phyloP scores from a whole-genome alignment of 2,888 invertebrate genomes.

The Parapristionchus giblindavisi region DNA sequence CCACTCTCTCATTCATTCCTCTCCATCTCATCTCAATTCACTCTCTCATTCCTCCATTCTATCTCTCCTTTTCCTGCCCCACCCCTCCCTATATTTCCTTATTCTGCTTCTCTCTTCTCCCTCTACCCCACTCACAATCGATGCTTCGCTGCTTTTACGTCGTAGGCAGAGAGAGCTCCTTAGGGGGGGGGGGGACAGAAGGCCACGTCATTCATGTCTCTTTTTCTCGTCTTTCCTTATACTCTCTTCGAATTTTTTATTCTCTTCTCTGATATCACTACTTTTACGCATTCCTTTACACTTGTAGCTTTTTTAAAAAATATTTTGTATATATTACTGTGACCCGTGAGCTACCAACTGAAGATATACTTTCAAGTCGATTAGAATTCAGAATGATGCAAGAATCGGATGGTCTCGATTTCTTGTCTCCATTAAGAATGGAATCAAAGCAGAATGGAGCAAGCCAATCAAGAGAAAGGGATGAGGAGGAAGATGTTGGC shows the following conservation, averaged over 20 bases:
- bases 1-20: neutral
- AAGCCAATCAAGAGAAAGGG: constrained; percentile 7
- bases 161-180: neutral
- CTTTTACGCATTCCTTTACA: neutral
- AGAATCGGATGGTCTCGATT: constrained; percentile 27
- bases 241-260: neutral
- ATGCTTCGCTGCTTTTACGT: constrained; percentile 12
- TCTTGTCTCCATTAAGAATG: constrained; percentile 22
- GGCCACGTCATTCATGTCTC: constrained; percentile 26
- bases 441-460: constrained; percentile 2
- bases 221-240: constrained; percentile 9
- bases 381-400: constrained; percentile 22
- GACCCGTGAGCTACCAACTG: no score
- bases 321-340: no score
- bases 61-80: neutral
- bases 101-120: neutral
- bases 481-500: constrained; percentile 8
- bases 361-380: no score
- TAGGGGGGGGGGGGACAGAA: constrained; percentile 12
- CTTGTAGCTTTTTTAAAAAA: no score
- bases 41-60: neutral
- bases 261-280: neutral
- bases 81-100: neutral
- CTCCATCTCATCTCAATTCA: neutral
- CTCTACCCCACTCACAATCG: constrained; percentile 13